These are phyloP conservation scores for Chymomyza costata DNA, from an alignment of 1,140 invertebrate genomes.

Conservation along the genomic window DNA sequence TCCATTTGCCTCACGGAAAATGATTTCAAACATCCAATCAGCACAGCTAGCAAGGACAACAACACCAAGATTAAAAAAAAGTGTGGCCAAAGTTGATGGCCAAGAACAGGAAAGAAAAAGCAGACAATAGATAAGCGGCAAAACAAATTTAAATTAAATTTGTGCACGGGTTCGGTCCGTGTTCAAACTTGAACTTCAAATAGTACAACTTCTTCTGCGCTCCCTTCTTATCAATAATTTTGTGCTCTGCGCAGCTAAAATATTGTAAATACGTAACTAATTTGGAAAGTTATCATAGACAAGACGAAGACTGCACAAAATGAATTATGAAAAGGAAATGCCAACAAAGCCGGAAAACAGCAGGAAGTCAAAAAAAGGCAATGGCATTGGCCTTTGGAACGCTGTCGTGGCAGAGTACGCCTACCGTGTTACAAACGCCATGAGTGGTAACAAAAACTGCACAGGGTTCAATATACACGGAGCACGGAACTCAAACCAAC, in stretches of 20 bases:
- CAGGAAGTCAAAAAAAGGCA: too few relatives aligned
- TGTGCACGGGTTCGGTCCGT: too few relatives aligned
- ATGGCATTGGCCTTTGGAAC: too few relatives aligned
- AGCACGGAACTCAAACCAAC: too few relatives aligned
- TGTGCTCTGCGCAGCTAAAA: not conserved
- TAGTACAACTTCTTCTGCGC: constrained; percentile 7
- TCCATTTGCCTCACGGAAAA: too few relatives aligned
- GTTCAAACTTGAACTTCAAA: constrained; percentile 17
- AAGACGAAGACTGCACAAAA: not conserved
- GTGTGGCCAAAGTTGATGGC: constrained; percentile 29
- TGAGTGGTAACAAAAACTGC: not conserved
- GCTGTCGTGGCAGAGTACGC: too few relatives aligned
- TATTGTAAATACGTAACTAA: constrained; percentile 14
- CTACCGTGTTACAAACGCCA: constrained; percentile 5
- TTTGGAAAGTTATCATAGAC: constrained; percentile 3
- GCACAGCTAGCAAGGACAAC: too few relatives aligned
- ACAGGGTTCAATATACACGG: not conserved
- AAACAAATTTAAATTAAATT: constrained; percentile 55
- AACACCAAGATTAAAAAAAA: too few relatives aligned
- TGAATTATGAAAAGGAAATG: constrained; percentile 3
- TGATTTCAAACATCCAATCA: too few relatives aligned
- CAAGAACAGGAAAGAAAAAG: constrained; percentile 5
- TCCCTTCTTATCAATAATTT: not conserved
- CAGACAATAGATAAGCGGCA: too few relatives aligned
- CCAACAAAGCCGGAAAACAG: constrained; percentile 15